Evolutionary conservation across 2,113 vertebrate genomes (phyloP).

Genomic region (Pomatorhinus ruficollis): DNA sequence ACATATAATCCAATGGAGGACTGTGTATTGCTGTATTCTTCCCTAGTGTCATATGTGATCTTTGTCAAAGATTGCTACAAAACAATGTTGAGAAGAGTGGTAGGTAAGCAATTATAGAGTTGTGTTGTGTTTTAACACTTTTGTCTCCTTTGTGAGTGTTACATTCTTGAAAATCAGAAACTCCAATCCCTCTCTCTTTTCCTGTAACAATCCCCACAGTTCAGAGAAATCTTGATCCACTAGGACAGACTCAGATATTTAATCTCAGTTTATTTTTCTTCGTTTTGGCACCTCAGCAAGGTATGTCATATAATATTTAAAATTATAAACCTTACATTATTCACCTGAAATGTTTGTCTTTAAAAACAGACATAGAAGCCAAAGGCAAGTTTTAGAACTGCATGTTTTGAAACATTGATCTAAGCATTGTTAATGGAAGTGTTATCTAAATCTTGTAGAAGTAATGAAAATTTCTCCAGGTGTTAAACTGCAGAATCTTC

Average conservation of each 20-base stretch:
- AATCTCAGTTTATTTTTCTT: not conserved
- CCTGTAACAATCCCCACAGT: not conserved
- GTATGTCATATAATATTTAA: not conserved
- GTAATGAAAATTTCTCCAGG: conserved; percentile 65
- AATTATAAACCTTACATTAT: not conserved
- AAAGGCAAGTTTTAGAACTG: conserved; percentile 6
- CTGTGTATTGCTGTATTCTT: not conserved
- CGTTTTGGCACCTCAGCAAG: not conserved
- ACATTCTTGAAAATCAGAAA: not conserved
- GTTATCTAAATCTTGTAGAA: conserved; percentile 68
- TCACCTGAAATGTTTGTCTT: not conserved
- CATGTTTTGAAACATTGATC: conserved; percentile 43
- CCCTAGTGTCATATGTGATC: not conserved
- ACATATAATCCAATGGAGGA: not conserved
- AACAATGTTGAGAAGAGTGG: not conserved
- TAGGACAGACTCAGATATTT: not conserved
- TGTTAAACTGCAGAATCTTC: conserved; percentile 60
- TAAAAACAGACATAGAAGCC: not conserved
- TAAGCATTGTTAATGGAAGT: conserved; percentile 61
- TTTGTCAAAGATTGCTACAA: not conserved
- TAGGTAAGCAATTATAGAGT: not conserved
- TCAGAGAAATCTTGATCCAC: not conserved
- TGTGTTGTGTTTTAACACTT: not conserved
- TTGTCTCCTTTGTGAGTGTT: not conserved
- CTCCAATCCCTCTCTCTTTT: not conserved